Percentiles rank a stretch among this genome's conserved stretches.
phyloP scores from a whole-genome alignment of 2,888 invertebrate genomes.

The Dichetophora obliterata region DNA sequence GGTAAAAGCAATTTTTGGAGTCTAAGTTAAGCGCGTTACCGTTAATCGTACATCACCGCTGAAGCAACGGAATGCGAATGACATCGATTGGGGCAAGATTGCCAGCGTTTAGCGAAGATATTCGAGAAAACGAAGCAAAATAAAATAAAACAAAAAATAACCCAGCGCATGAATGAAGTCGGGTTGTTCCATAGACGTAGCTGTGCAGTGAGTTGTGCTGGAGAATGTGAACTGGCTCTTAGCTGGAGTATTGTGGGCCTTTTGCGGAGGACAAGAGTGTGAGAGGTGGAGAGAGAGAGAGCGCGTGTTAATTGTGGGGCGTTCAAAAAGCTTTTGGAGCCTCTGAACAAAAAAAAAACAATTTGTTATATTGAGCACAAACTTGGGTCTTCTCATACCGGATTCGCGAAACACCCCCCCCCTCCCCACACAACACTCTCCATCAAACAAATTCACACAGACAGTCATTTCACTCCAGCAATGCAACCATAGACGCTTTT shows the following conservation, averaged over 20 bases:
- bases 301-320: not conserved
- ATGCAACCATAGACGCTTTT: not conserved
- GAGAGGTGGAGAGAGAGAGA: not conserved
- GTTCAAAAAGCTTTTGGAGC: not conserved
- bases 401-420: not conserved
- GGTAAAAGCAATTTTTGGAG: not conserved
- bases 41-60: constrained; percentile 50
- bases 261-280: not conserved
- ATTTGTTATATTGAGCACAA: no score
- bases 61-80: constrained; percentile 52
- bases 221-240: not conserved
- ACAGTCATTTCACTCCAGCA: no score
- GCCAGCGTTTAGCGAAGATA: constrained; percentile 13
- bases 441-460: no score
- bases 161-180: constrained; percentile 64
- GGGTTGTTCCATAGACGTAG: not conserved
- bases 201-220: not conserved
- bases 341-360: no score
- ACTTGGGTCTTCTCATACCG: not conserved
- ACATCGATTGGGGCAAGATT: constrained; percentile 40
- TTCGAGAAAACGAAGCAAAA: constrained; percentile 19
- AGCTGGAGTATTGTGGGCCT: not conserved
- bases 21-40: constrained; percentile 38
- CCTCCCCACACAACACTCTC: no score
- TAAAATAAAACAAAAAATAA: constrained; percentile 53